Conservation (phyloP, 1,140 invertebrate genomes). For the Cherax quadricarinatus region DNA sequence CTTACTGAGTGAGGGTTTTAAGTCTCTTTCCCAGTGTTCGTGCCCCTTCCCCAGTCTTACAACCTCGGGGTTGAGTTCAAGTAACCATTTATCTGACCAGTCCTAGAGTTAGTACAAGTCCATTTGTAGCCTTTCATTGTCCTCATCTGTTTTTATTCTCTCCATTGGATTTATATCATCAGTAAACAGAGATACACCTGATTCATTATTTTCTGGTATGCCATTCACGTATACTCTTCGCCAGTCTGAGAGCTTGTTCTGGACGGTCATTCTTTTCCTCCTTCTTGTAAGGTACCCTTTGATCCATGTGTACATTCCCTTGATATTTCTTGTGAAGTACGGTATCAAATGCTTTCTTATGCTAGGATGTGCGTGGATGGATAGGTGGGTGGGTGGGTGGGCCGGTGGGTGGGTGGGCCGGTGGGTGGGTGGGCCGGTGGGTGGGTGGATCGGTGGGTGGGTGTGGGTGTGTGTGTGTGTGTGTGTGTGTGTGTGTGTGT, state of each 20-base stretch:
- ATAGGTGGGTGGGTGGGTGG: too few species aligned
- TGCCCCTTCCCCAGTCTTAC: neutral
- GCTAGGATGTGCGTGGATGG: too few species aligned
- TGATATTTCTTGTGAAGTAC: too few species aligned
- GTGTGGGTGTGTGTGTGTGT: neutral
- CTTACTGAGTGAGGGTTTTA: too few species aligned
- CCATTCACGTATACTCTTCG: neutral
- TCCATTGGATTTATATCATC: too few species aligned
- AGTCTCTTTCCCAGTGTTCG: too few species aligned
- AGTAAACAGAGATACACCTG: too few species aligned
- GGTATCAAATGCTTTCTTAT: too few species aligned
- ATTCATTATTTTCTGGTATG: neutral
- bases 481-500: slow-evolving; percentile 25
- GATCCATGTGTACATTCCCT: neutral
- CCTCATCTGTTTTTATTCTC: too few species aligned
- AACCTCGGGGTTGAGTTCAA: neutral
- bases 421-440: slow-evolving; percentile 5
- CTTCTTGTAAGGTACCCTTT: neutral
- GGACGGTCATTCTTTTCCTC: too few species aligned
- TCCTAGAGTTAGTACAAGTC: neutral
- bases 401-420: neutral
- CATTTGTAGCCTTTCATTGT: neutral
- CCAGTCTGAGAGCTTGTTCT: neutral
- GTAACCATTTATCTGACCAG: neutral
- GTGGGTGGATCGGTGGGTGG: neutral